Evolutionary conservation across 2,888 invertebrate species (phyloP).

Genomic region (Sympetrum striolatum): DNA sequence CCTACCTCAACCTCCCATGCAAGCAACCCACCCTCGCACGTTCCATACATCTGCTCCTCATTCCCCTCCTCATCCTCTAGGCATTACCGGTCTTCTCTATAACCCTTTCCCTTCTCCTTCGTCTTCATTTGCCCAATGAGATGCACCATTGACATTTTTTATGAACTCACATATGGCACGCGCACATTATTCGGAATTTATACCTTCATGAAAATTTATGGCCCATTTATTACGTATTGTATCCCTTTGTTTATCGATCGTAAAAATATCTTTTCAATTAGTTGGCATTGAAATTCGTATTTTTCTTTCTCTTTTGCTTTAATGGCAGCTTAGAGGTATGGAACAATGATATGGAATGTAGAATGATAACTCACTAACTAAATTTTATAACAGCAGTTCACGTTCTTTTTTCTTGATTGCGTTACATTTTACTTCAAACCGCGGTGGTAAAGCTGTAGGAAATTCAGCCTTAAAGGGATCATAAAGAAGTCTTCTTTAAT

Average conservation of each 20-base stretch:
- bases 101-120: conserved; percentile 22
- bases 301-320: background rate
- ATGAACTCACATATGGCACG: background rate
- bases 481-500: too few relatives aligned
- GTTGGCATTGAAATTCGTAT: background rate
- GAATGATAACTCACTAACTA: too few relatives aligned
- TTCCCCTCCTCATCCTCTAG: background rate
- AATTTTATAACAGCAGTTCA: too few relatives aligned
- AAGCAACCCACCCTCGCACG: conserved; percentile 39
- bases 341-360: too few relatives aligned
- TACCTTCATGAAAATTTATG: background rate
- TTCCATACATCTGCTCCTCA: conserved; percentile 32
- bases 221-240: background rate
- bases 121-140: background rate
- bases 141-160: background rate
- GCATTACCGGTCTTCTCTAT: conserved; percentile 14
- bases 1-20: conserved; percentile 33
- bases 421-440: too few relatives aligned
- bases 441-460: too few relatives aligned
- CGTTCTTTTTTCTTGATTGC: too few relatives aligned
- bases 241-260: background rate
- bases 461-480: too few relatives aligned
- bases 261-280: background rate
- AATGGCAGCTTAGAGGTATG: too few relatives aligned
- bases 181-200: background rate